A percentile compares a stretch with the other conserved stretches of the same genome.
phyloP scores from a whole-genome alignment of 2,797 vertebrate genomes.

The Balearica regulorum region DNA sequence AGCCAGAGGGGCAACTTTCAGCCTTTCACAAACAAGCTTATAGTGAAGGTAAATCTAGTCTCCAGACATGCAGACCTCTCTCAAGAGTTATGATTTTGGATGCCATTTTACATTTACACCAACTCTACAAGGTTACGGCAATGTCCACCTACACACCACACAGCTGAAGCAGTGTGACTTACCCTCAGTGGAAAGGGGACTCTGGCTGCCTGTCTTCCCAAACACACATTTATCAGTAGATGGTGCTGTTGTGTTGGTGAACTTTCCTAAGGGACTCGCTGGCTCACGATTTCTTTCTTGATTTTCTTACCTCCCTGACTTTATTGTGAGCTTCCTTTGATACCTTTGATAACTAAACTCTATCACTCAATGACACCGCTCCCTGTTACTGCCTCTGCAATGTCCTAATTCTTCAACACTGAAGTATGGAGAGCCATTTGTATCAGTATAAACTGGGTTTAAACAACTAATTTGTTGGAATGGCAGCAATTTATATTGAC shows the following conservation, averaged over 20 bases:
- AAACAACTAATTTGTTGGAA: background rate
- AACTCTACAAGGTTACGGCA: background rate
- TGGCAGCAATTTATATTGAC: background rate
- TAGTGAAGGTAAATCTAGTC: background rate
- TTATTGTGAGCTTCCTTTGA: background rate
- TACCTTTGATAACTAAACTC: background rate
- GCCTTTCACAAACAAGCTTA: background rate
- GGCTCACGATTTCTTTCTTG: background rate
- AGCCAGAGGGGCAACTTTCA: background rate
- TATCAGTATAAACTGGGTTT: background rate
- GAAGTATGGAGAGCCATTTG: background rate
- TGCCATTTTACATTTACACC: background rate
- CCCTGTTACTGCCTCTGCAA: background rate
- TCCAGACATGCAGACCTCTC: background rate
- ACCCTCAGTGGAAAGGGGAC: background rate
- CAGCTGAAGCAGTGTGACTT: background rate
- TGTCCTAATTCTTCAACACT: background rate
- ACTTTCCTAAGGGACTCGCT: background rate
- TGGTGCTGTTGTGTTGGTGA: conserved; percentile 47
- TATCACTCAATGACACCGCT: background rate
- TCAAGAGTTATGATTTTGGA: background rate
- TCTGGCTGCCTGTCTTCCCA: background rate
- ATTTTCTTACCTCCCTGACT: background rate
- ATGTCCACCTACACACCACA: fast-evolving
- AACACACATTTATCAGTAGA: conserved; percentile 1